These are phyloP conservation scores for Epirrita christyi DNA, from an alignment of 2,888 invertebrate species.

Conservation along the genomic window DNA sequence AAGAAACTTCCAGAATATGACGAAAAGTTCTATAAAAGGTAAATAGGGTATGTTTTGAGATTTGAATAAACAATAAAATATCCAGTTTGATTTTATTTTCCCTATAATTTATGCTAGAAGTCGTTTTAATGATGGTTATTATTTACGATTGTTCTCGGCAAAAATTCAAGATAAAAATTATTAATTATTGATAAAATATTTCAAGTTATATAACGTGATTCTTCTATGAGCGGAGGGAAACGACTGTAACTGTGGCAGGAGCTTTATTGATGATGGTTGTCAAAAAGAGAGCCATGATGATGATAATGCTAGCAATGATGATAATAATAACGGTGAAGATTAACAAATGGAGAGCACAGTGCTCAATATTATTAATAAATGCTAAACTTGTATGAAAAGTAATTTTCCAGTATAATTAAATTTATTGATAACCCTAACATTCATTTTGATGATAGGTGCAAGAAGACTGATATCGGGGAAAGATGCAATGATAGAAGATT, in stretches of 20 bases:
- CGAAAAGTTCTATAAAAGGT: slow-evolving; percentile 16
- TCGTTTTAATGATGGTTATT: neutral
- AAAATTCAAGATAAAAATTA: no score
- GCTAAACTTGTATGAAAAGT: no score
- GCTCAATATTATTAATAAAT: neutral
- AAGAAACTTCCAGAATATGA: slow-evolving; percentile 4
- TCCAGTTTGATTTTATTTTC: slow-evolving; percentile 19
- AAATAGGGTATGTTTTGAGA: slow-evolving; percentile 18
- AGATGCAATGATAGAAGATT: slow-evolving; percentile 67
- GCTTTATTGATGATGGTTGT: no score
- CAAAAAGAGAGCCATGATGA: no score
- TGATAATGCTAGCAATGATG: neutral
- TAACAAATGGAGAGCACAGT: neutral
- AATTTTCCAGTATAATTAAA: no score
- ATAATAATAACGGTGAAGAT: neutral
- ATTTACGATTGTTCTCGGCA: no score
- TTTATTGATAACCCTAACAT: neutral
- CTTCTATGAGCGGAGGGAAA: no score
- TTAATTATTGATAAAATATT: no score
- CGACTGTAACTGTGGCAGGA: no score
- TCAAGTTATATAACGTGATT: no score
- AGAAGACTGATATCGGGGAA: slow-evolving; percentile 64
- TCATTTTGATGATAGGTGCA: slow-evolving; percentile 36
- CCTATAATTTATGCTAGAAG: neutral
- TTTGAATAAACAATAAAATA: slow-evolving; percentile 20